These are phyloP conservation scores for Pteropus rufus DNA, from an alignment of 2,797 vertebrate species.

Conservation along the genomic window DNA sequence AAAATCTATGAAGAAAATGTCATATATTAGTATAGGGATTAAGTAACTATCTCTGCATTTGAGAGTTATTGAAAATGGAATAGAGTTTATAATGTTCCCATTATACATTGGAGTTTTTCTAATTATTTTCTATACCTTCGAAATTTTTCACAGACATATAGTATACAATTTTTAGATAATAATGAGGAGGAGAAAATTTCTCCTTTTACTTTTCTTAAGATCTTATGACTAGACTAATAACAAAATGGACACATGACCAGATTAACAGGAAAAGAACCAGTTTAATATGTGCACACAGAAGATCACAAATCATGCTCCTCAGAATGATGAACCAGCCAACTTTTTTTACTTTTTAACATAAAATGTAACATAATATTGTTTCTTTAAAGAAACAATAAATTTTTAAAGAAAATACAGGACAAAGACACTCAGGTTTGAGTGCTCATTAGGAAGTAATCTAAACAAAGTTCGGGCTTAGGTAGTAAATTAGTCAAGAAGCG, in stretches of 20 bases:
- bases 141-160: neutral
- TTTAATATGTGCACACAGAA: neutral
- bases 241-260: neutral
- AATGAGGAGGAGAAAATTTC: neutral
- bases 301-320: neutral
- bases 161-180: neutral
- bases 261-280: neutral
- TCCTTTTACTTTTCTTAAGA: neutral
- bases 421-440: neutral
- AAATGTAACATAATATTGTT: neutral
- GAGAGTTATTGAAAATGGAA: neutral
- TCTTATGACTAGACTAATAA: neutral
- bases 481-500: neutral
- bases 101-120: neutral
- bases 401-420: neutral
- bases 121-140: neutral
- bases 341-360: neutral
- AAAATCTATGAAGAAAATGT: neutral
- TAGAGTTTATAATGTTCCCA: neutral
- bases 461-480: neutral
- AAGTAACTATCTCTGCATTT: neutral
- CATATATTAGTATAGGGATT: neutral
- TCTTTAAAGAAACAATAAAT: neutral
- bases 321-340: neutral
- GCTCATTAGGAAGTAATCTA: neutral